Percentiles rank a stretch among this genome's conserved stretches.
These are phyloP conservation scores for Campoletis sonorensis DNA, from an alignment of 1,140 invertebrate genomes.

Conservation along the genomic window DNA sequence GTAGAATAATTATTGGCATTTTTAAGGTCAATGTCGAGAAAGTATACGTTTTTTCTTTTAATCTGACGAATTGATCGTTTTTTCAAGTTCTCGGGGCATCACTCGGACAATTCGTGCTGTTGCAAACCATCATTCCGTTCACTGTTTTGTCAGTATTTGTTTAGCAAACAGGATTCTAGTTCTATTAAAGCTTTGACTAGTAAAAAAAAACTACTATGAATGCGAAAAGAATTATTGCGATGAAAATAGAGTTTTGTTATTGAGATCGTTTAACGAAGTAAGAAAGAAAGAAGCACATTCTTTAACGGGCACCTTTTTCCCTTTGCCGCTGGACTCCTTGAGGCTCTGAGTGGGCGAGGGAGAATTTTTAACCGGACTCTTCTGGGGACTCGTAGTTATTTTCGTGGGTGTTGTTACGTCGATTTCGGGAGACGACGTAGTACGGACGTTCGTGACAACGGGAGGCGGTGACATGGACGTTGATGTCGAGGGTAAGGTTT, in stretches of 20 bases:
- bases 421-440: slow-evolving; percentile 68
- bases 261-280: slow-evolving; percentile 14
- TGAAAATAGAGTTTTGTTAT: background rate
- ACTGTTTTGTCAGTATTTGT: background rate
- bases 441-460: slow-evolving; percentile 73
- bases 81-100: background rate
- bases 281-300: slow-evolving; percentile 22
- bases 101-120: background rate
- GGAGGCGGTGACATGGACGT: slow-evolving; percentile 75
- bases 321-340: slow-evolving; percentile 79
- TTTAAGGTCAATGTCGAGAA: too few relatives aligned
- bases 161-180: background rate
- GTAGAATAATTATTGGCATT: too few relatives aligned
- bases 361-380: slow-evolving; percentile 75
- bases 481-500: slow-evolving; percentile 76
- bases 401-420: slow-evolving; percentile 71
- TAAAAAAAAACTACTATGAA: slow-evolving; percentile 17
- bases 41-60: background rate
- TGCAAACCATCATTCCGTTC: background rate
- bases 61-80: background rate
- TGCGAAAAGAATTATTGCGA: slow-evolving; percentile 3
- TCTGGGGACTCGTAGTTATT: slow-evolving; percentile 72
- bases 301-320: slow-evolving; percentile 79
- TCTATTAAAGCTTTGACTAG: background rate
- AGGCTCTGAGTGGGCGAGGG: slow-evolving; percentile 79